Evolutionary conservation across 2,113 vertebrate genomes (phyloP).

Genomic region (Ascaphus truei): DNA sequence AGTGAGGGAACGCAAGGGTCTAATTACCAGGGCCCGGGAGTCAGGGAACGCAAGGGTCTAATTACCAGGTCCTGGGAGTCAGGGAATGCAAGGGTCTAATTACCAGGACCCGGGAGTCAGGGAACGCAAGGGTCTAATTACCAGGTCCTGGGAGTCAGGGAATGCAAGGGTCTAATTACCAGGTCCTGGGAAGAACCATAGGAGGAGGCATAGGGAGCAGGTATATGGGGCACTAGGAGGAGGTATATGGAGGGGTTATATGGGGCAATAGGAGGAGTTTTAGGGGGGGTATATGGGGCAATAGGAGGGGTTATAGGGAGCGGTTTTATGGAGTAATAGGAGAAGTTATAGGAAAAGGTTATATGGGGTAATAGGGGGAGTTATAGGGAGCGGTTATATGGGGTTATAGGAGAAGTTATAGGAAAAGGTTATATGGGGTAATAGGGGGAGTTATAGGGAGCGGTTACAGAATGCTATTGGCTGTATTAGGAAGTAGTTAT

Average conservation of each 20-base stretch:
- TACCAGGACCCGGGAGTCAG: no score
- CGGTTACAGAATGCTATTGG: no score
- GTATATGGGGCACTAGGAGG: not conserved
- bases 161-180: no score
- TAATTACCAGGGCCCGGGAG: no score
- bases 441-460: not conserved
- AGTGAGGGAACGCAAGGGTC: no score
- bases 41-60: not conserved
- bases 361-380: not conserved
- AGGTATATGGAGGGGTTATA: not conserved
- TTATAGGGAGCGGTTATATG: not conserved
- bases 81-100: no score
- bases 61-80: no score
- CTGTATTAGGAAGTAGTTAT: no score
- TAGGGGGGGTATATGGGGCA: not conserved
- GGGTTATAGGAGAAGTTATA: not conserved
- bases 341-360: not conserved
- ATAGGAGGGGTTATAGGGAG: not conserved
- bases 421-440: not conserved
- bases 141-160: no score
- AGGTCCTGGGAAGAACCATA: no score
- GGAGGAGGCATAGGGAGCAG: not conserved
- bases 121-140: not conserved
- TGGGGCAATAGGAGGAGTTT: not conserved
- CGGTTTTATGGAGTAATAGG: not conserved